Percentiles rank a stretch among this genome's conserved stretches.
Conservation (phyloP, 2,888 invertebrate species). For the Pyrocoelia pectoralis region DNA sequence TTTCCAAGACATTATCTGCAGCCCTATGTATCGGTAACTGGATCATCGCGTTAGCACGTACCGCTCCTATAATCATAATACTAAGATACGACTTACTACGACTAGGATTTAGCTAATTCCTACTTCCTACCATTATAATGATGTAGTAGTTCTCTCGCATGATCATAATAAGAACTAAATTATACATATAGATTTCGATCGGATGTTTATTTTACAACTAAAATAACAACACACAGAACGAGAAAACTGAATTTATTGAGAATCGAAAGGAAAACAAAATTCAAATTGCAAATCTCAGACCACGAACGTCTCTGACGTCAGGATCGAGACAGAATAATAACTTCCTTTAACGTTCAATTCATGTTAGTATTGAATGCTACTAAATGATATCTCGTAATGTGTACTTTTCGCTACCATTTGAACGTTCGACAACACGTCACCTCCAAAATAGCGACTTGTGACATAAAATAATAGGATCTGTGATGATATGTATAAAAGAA, state of each 20-base stretch:
- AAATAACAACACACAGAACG: background rate
- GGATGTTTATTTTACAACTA: background rate
- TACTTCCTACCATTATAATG: constrained; percentile 27
- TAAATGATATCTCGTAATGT: no score
- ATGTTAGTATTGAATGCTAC: no score
- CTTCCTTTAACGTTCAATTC: no score
- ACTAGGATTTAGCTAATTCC: constrained; percentile 35
- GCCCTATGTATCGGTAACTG: constrained; percentile 37
- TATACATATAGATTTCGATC: background rate
- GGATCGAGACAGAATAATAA: no score
- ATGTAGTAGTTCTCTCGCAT: constrained; percentile 1
- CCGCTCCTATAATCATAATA: constrained; percentile 37
- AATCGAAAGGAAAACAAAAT: background rate
- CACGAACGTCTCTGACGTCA: no score
- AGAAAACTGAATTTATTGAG: background rate
- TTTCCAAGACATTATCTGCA: constrained; percentile 38
- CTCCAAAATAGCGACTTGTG: no score
- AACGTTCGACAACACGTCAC: no score
- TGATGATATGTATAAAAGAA: no score
- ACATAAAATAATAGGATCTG: no score
- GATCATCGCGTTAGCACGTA: constrained; percentile 38
- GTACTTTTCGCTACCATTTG: no score
- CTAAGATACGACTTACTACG: constrained; percentile 37
- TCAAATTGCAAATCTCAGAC: background rate
- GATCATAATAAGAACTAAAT: constrained; percentile 23